Percentiles rank a stretch among this genome's conserved stretches.
Evolutionary conservation across 2,797 vertebrate genomes (phyloP).

Genomic region (Aphelocoma californica): DNA sequence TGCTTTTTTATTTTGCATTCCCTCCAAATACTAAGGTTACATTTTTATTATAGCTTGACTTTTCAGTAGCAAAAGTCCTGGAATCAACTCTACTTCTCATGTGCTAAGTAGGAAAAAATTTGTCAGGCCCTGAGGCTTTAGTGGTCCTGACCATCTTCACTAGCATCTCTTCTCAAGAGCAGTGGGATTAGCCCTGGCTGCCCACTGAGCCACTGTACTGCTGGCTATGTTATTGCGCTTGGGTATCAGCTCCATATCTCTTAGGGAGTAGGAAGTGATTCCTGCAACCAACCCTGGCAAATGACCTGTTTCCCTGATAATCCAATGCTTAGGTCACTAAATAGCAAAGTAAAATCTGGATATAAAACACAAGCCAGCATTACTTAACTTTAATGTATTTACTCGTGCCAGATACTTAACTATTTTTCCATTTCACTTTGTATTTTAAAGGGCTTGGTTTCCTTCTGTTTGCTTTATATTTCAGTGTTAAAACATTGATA

Average conservation of each 20-base stretch:
- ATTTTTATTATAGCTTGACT: neutral
- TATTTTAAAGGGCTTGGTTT: neutral
- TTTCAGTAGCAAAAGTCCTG: neutral
- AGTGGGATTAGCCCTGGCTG: neutral
- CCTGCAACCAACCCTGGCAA: neutral
- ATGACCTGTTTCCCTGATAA: neutral
- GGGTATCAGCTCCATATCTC: neutral
- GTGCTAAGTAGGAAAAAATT: neutral
- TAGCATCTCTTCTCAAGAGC: neutral
- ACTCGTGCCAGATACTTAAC: neutral
- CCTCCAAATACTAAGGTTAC: neutral
- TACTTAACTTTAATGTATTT: neutral
- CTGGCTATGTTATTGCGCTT: neutral
- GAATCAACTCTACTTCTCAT: neutral
- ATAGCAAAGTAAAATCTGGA: neutral
- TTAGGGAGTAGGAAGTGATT: neutral
- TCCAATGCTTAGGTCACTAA: neutral
- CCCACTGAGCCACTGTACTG: neutral
- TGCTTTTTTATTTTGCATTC: neutral
- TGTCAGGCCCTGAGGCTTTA: neutral
- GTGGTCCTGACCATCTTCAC: neutral
- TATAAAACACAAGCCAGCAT: neutral
- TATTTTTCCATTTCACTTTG: neutral
- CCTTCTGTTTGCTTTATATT: neutral
- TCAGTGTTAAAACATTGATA: neutral